Evolutionary conservation across 2,797 vertebrate genomes (phyloP).

Genomic region (Leucoraja ocellata): DNA sequence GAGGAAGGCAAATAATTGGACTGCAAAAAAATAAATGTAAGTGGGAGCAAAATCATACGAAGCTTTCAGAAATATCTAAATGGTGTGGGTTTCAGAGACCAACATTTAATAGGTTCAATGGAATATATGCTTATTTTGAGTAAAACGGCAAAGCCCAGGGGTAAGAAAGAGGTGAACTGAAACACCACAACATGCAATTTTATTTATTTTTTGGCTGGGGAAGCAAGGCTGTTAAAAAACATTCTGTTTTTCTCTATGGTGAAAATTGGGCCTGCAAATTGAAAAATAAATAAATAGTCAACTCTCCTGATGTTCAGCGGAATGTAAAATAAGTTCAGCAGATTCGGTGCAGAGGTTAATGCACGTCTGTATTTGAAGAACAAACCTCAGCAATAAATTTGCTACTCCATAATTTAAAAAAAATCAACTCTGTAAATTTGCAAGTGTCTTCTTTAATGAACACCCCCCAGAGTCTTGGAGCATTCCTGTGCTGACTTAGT

Average conservation of each 20-base stretch:
- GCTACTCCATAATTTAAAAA: slow-evolving; percentile 10
- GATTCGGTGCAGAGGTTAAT: slow-evolving; percentile 10
- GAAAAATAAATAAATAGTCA: slow-evolving; percentile 22
- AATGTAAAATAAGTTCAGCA: slow-evolving; percentile 14
- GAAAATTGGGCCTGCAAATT: background rate
- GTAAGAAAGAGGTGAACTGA: background rate
- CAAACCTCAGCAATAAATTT: slow-evolving; percentile 33
- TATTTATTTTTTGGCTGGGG: background rate
- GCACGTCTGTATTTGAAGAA: background rate
- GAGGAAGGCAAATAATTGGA: background rate
- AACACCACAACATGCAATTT: background rate
- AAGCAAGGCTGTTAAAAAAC: background rate
- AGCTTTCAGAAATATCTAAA: background rate
- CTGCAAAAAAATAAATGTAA: background rate
- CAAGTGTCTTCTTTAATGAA: background rate
- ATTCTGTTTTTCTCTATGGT: background rate
- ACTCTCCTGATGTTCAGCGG: slow-evolving; percentile 20
- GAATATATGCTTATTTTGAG: background rate
- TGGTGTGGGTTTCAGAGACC: background rate
- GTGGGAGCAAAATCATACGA: background rate
- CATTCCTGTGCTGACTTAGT: background rate
- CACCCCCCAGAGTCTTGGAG: background rate
- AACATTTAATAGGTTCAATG: background rate
- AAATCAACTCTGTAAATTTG: slow-evolving; percentile 3
- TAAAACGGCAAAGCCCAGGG: background rate